Evolutionary conservation across 2,797 vertebrate genomes (phyloP), one percentile per base, ranked within the genome.

Genomic region (Protonibea diacanthus): DNA sequence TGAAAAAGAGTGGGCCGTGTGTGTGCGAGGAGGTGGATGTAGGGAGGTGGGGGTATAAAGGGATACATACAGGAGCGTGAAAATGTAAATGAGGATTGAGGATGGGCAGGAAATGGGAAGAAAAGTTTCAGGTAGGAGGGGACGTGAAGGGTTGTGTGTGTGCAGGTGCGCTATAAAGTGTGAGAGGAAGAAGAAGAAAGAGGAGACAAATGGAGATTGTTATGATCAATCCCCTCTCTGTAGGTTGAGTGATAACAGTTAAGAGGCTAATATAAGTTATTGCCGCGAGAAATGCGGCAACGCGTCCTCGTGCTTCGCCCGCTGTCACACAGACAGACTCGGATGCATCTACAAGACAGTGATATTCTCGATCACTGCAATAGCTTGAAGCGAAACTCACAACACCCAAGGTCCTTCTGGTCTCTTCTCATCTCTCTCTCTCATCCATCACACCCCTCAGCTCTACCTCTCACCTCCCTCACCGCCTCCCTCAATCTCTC

Each of bases 321-420:
- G 63, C 80, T 74, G 72, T 75, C 78, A 53, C 75, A 58, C 80
- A 77, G 48, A 68, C 59, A 76, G 52, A 74, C 85, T 67, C 21
- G 5, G 84, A 81, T 85, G 76, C 75, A 18, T 88, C 74, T 65
- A 62, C 78, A 76, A 70, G 65, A 73, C 60, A 69, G 66, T 25
- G 70, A 77, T 82, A 81, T 86, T 85, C 88, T 82, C 76, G 49
- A 42, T 87, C 88, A 82, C 80, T 62, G 72, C 81, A 68, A 79
- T 73, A 78, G 86, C 83, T 88, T 65, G 76, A 89, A 85, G 85
- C 77, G 53, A 83, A 92, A 83, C 84, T 86, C 84, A 17, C 83
- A 81, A 77, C 74, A 86, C 63, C 79, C 87, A 88, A 91, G 88
- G 91, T 90, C 87, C 84, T 93, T 86, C 86, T 91, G 85, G 78